Base-by-base conservation (phyloP, 1,140 invertebrate species). In the Geopemphigus sp. region DNA sequence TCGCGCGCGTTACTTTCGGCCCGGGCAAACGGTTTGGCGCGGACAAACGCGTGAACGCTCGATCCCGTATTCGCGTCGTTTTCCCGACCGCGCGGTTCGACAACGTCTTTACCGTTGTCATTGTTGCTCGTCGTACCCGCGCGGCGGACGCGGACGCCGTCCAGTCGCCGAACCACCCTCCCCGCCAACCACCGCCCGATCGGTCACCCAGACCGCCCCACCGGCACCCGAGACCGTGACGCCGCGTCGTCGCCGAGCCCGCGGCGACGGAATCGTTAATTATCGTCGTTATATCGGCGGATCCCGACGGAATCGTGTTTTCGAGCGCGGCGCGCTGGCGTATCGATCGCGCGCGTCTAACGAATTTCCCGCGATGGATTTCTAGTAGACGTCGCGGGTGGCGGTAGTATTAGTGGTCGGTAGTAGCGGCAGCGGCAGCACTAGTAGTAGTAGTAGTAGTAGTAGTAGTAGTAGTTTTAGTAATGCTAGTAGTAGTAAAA, bases 361-460 rank as follows among this genome's bases (percentile, higher is more conserved):
- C 53, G 68, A 72, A 72, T 72, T 54, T 72, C 50, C 8, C 68
- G 10, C 47, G 17, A 72, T 72, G 68, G 68, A 72, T 72, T 72
- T 72, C 68, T 47, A 72, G 68, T 72, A 72, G 32, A 10, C 47
- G 47, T 50, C 47, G 22, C 24, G 11, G 32, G 32, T 4, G 32
- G 32, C 32, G 32, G 32, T 39, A n/a, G n/a, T n/a, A n/a, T n/a
- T n/a, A n/a, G n/a, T 19, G 15, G 15, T 5, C 53, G 15, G 15
- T n/a, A n/a, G 54, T 2, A 1, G 5, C 0, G n/a, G 10, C n/a
- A 8, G 1, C n/a, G 6, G n/a, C 54, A 5, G 19, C 6, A 22
- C n/a, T 22, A 22, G 22, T 19, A 8, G 32, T 39, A 8, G 32
- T 39, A 8, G 32, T 39, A 8, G 32, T 39, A 8, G 32, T 39